phyloP scores from a whole-genome alignment of 2,888 invertebrate species.

The Trypoxylon attenuatum region DNA sequence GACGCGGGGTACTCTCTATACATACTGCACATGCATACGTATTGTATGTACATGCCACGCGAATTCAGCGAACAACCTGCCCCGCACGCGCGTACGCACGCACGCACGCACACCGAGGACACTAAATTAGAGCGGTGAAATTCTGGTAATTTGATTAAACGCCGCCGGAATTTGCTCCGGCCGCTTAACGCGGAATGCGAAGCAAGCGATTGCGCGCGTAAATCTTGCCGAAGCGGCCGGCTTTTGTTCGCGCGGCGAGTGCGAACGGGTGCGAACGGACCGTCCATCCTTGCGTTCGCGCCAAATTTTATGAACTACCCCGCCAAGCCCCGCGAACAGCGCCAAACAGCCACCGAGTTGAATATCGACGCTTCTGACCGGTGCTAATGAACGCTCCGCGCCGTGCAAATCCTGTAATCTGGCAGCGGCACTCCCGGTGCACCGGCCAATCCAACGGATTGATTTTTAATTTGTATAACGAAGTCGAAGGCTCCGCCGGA shows the following conservation, averaged over 20 bases:
- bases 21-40: background rate
- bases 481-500: background rate
- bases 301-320: no score
- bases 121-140: slow-evolving; percentile 44
- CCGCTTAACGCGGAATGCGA: slow-evolving; percentile 37
- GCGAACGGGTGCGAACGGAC: background rate
- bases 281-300: background rate
- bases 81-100: background rate
- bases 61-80: no score
- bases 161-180: slow-evolving; percentile 41
- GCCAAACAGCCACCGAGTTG: no score
- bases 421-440: background rate
- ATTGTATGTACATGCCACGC: background rate
- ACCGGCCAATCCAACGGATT: background rate
- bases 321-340: no score
- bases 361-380: background rate
- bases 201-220: slow-evolving; percentile 36
- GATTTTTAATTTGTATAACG: background rate
- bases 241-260: background rate
- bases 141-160: slow-evolving; percentile 45
- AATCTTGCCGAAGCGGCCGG: slow-evolving; percentile 31
- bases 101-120: slow-evolving; percentile 19
- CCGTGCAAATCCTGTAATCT: no score
- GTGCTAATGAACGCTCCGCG: background rate
- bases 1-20: background rate